Evolutionary conservation across 1,140 invertebrate genomes (phyloP).

Genomic region (Magallana ariakensis): DNA sequence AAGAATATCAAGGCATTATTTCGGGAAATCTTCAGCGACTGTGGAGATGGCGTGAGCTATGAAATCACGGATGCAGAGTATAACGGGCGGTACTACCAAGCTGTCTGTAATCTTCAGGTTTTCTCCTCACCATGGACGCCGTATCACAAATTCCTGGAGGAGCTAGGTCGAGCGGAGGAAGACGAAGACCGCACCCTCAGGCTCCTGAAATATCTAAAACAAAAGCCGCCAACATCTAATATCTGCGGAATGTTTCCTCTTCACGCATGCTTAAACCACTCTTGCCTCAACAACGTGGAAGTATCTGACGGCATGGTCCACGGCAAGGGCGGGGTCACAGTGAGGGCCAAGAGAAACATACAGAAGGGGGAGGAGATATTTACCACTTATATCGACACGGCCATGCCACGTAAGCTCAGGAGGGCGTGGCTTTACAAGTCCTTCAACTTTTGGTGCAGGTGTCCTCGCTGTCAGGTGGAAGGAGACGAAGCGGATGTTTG

Average conservation of each 20-base stretch:
- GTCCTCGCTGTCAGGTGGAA: slow-evolving; percentile 73
- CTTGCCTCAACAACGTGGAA: slow-evolving; percentile 75
- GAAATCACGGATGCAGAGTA: slow-evolving; percentile 72
- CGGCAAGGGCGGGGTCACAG: slow-evolving; percentile 68
- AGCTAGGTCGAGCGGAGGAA: slow-evolving; percentile 59
- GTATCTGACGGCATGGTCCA: slow-evolving; percentile 68
- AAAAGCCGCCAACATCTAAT: slow-evolving; percentile 61
- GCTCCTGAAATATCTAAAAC: slow-evolving; percentile 66
- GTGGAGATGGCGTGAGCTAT: slow-evolving; percentile 66
- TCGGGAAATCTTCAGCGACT: slow-evolving; percentile 67
- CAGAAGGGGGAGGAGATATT: slow-evolving; percentile 72
- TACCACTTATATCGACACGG: slow-evolving; percentile 74
- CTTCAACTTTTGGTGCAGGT: slow-evolving; percentile 77
- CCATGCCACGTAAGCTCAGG: slow-evolving; percentile 68
- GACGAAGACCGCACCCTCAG: slow-evolving; percentile 51
- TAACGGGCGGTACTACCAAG: slow-evolving; percentile 74
- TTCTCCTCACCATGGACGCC: slow-evolving; percentile 70
- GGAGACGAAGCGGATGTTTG: slow-evolving; percentile 70
- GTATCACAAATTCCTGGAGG: slow-evolving; percentile 70
- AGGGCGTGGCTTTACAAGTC: slow-evolving; percentile 76
- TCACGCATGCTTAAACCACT: slow-evolving; percentile 76
- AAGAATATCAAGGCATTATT: slow-evolving; percentile 67
- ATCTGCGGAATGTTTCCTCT: slow-evolving; percentile 75
- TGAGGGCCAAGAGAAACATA: slow-evolving; percentile 69
- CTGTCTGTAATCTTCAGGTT: slow-evolving; percentile 75